A percentile compares a stretch with the other conserved stretches of the same genome.
Conservation (phyloP, 64 coral and sea anemone species). For the Dendrophyllia cribrosa region DNA sequence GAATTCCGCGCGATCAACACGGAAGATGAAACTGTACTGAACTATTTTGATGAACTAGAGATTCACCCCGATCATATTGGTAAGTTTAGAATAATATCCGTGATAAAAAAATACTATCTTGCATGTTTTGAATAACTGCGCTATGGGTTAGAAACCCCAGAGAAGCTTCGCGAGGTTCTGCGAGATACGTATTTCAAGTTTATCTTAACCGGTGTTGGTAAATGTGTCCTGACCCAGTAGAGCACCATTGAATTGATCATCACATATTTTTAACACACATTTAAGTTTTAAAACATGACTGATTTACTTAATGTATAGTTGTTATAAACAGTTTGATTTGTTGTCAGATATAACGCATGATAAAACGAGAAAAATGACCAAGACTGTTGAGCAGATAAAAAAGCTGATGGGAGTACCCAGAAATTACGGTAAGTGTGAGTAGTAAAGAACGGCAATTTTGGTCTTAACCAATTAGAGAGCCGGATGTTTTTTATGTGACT, state of each 20-base stretch:
- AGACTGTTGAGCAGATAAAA: slow-evolving; percentile 89
- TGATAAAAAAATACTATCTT: neutral
- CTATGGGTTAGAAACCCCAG: neutral
- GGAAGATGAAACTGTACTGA: slow-evolving; percentile 96
- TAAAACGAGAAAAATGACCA: slow-evolving; percentile 80
- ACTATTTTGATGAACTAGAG: slow-evolving; percentile 99
- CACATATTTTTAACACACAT: no score
- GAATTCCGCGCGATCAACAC: slow-evolving; percentile 91
- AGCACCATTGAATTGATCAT: no score
- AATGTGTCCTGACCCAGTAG: no score
- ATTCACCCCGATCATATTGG: slow-evolving; percentile 96
- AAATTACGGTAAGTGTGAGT: slow-evolving; percentile 84
- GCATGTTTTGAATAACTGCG: no score
- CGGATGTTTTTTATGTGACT: no score
- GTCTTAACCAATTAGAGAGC: no score
- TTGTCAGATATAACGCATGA: slow-evolving; percentile 90
- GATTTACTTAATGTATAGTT: neutral
- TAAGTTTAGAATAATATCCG: slow-evolving; percentile 19
- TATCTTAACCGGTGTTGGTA: no score
- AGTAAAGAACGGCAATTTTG: neutral
- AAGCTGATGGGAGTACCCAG: slow-evolving; percentile 92
- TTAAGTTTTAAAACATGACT: no score
- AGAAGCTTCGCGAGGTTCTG: no score
- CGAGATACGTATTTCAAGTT: no score
- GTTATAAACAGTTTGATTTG: neutral